These are phyloP conservation scores for Diadema setosum DNA, from an alignment of 35 echinoderm and acorn worm species.

Conservation along the genomic window DNA sequence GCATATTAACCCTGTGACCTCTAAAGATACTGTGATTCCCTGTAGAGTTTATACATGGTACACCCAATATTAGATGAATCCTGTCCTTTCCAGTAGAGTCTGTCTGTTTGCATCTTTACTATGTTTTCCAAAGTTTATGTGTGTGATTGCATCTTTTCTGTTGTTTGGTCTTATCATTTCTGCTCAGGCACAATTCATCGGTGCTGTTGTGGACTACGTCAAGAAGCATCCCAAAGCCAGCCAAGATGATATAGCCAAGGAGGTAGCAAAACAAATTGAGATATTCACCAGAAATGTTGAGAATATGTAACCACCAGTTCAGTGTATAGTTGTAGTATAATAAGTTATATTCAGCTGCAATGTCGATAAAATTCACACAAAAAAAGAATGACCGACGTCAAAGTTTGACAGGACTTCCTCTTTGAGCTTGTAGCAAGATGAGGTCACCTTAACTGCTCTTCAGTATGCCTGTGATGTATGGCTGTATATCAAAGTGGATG, in stretches of 20 bases:
- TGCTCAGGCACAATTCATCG: conserved; percentile 37
- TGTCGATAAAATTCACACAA: too few species aligned
- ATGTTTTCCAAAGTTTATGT: neutral
- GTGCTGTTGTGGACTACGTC: conserved; percentile 54
- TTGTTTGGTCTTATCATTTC: neutral
- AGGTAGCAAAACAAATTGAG: conserved; percentile 51
- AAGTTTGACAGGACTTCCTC: too few species aligned
- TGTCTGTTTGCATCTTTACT: neutral
- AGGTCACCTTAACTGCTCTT: too few species aligned
- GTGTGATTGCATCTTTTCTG: neutral
- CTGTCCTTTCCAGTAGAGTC: neutral
- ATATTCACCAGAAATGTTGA: conserved; percentile 61
- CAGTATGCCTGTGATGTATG: too few species aligned
- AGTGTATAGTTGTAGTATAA: too few species aligned
- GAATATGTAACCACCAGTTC: conserved; percentile 11
- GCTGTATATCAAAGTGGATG: too few species aligned
- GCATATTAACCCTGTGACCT: neutral
- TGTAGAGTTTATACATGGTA: neutral
- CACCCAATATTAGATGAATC: neutral
- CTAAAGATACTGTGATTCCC: neutral
- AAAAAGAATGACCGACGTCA: too few species aligned
- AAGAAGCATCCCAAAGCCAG: conserved; percentile 68
- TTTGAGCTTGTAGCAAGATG: too few species aligned
- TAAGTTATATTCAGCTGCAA: too few species aligned
- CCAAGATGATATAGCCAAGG: conserved; percentile 54